Evolutionary conservation across 1,140 invertebrate species (phyloP), one percentile per base, ranked within the genome.

Genomic region (Bombus affinis): DNA sequence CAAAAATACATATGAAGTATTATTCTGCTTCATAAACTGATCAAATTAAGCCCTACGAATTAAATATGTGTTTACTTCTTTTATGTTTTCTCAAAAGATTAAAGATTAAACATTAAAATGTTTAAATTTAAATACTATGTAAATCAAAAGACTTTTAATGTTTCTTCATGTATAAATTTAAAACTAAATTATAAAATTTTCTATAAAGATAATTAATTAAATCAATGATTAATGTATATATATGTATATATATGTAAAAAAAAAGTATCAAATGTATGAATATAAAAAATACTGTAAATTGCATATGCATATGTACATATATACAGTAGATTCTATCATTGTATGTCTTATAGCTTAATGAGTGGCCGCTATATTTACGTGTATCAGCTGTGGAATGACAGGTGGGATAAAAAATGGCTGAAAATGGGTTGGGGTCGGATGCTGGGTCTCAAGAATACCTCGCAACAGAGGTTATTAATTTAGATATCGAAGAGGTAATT

Each of bases 401-500:
- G 82, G 47, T 83, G 68, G 72, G 75, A 89, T 83, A 92, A 95
- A 89, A 94, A 92, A 95, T 95, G 95, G 94, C 95, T 86, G 94
- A 95, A 84, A 95, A 95, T 93, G 94, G 94, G 82, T 94, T 97
- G 89, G 96, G 96, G 91, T 97, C 96, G 42, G 96, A 97, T 93
- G 95, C 96, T 70, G 96, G 96, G 86, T 97, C 96, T 83, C 96
- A 96, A 68, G 97, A 96, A 91, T 97, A 96, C 93, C 93, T 97
- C 81, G 94, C 96, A 83, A 91, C 93, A 65, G 96, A 95, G 75
- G 92, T 95, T 13, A 92, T 96, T 84, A 96, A 96, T 91, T 94
- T 97, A 83, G 96, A 97, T 93, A 96, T 97, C 71, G 97, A 97
- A 92, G 97, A 97, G 94, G 97, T 97, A 95, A 8, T 81, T 82